Conservation (phyloP, 2,797 vertebrate genomes). For the Gymnoscopelus microlampas region DNA sequence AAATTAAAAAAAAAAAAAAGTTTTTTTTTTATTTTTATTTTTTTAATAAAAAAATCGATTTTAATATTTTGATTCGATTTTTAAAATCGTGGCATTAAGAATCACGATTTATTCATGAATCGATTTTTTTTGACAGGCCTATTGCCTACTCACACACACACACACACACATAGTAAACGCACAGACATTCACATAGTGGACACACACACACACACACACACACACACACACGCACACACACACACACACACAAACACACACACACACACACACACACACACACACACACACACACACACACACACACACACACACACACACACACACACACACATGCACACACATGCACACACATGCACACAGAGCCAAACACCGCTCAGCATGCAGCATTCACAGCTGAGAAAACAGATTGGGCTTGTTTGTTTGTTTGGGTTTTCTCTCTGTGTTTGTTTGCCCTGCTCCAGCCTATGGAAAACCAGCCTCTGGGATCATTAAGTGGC, state of each 20-base stretch:
- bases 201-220: background rate
- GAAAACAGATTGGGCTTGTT: constrained; percentile 76
- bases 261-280: constrained; percentile 1
- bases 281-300: background rate
- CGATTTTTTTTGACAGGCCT: no score
- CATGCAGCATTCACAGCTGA: constrained; percentile 67
- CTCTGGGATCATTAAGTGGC: constrained; percentile 73
- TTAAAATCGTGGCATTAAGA: no score
- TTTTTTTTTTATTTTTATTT: no score
- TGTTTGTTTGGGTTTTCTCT: constrained; percentile 68
- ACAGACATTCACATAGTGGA: background rate
- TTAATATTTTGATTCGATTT: no score
- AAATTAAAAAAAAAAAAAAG: no score
- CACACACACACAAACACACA: background rate
- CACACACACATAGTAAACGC: background rate
- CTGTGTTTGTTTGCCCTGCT: constrained; percentile 72
- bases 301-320: constrained; percentile 12
- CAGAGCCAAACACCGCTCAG: constrained; percentile 33
- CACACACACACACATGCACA: background rate
- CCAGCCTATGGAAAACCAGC: constrained; percentile 71
- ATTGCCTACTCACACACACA: no score
- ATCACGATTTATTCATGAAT: no score
- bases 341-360: background rate
- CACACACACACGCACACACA: background rate
- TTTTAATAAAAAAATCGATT: no score